A percentile compares a stretch with the other conserved stretches of the same genome.
Conservation (phyloP, 2,797 vertebrate species). For the Galago senegalensis region DNA sequence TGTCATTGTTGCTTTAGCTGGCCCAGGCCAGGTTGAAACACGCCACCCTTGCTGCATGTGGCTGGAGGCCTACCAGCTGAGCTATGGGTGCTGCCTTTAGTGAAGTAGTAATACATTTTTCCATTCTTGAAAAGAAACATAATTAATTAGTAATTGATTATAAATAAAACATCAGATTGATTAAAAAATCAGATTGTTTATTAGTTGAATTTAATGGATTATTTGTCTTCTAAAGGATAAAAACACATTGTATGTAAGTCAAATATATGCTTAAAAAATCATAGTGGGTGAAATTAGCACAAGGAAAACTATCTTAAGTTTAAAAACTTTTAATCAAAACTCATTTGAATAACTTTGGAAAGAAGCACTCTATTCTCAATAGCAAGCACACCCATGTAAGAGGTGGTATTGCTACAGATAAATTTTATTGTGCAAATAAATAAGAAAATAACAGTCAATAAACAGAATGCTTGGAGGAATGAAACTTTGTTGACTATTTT, state of each 20-base stretch:
- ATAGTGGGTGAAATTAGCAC: background rate
- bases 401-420: background rate
- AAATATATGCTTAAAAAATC: background rate
- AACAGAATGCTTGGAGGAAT: constrained; percentile 61
- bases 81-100: background rate
- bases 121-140: constrained; percentile 1
- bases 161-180: background rate
- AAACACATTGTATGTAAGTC: background rate
- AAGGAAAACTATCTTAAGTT: background rate
- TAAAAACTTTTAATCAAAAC: constrained; percentile 3
- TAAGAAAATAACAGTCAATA: background rate
- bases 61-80: too few relatives aligned
- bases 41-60: too few relatives aligned
- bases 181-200: background rate
- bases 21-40: too few relatives aligned
- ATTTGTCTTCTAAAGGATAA: background rate
- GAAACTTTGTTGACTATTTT: constrained; percentile 75
- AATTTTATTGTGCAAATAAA: background rate
- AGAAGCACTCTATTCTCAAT: background rate
- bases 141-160: background rate
- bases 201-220: background rate
- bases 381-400: background rate
- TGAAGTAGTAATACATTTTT: background rate
- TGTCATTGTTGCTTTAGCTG: too few relatives aligned
- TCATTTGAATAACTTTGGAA: constrained; percentile 9